Conservation (phyloP, 2,888 invertebrate species). For the Xylota segnis region DNA sequence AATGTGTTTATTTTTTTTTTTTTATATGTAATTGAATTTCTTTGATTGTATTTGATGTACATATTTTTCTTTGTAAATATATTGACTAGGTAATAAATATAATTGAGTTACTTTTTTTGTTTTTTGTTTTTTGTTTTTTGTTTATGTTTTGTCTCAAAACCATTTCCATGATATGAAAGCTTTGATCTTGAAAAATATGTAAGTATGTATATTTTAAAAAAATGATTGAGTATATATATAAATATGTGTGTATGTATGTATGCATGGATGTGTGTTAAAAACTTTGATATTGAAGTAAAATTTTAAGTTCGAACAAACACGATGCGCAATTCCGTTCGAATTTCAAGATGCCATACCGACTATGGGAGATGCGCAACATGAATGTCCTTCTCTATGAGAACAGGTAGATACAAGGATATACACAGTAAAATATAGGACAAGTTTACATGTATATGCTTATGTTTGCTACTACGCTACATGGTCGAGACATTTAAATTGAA, state of each 20-base stretch:
- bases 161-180: constrained; percentile 53
- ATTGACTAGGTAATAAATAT: constrained; percentile 53
- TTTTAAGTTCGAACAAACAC: background rate
- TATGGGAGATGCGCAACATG: background rate
- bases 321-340: too few relatives aligned
- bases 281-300: background rate
- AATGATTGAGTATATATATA: background rate
- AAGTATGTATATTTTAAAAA: background rate
- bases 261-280: constrained; percentile 2
- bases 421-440: background rate
- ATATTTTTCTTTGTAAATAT: constrained; percentile 53
- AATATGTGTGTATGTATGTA: background rate
- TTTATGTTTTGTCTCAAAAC: background rate
- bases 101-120: constrained; percentile 39
- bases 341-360: too few relatives aligned
- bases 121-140: background rate
- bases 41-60: constrained; percentile 60
- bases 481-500: constrained; percentile 29
- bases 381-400: background rate
- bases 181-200: constrained; percentile 29
- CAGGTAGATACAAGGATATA: constrained; percentile 10
- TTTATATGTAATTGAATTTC: constrained; percentile 47
- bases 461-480: constrained; percentile 10
- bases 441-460: background rate
- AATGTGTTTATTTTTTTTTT: constrained; percentile 28